Evolutionary conservation across 2,888 invertebrate genomes (phyloP).

Genomic region (Ichneumoninae sp.): DNA sequence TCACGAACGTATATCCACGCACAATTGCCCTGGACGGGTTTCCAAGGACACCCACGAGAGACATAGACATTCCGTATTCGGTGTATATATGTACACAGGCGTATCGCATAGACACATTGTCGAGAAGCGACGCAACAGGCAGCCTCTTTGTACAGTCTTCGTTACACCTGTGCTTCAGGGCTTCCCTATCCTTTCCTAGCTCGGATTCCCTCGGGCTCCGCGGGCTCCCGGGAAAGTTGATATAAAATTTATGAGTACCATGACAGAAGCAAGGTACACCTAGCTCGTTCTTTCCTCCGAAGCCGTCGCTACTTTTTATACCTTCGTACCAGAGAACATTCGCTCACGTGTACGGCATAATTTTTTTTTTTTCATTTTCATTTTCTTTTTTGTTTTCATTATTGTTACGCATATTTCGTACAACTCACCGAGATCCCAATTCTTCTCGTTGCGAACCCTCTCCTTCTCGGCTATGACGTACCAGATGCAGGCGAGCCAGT

Average conservation of each 20-base stretch:
- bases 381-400: neutral
- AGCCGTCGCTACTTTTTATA: neutral
- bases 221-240: constrained; percentile 19
- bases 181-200: neutral
- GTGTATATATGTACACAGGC: constrained; percentile 2
- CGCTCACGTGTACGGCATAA: neutral
- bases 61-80: constrained; percentile 17
- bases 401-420: neutral
- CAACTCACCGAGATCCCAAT: constrained; percentile 93
- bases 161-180: constrained; percentile 10
- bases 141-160: constrained; percentile 32
- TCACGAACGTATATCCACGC: neutral
- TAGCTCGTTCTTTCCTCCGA: neutral
- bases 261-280: neutral
- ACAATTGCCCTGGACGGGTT: constrained; percentile 14
- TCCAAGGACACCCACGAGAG: constrained; percentile 10
- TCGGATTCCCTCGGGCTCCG: neutral
- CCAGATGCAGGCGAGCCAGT: constrained; percentile 99
- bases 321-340: neutral
- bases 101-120: constrained; percentile 1
- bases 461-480: constrained; percentile 97
- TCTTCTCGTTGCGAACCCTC: constrained; percentile 87
- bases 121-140: constrained; percentile 46
- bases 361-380: neutral
- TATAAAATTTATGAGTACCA: constrained; percentile 19